Evolutionary conservation across 2,888 invertebrate species (phyloP).

Genomic region (Lamellibrachia satsuma): DNA sequence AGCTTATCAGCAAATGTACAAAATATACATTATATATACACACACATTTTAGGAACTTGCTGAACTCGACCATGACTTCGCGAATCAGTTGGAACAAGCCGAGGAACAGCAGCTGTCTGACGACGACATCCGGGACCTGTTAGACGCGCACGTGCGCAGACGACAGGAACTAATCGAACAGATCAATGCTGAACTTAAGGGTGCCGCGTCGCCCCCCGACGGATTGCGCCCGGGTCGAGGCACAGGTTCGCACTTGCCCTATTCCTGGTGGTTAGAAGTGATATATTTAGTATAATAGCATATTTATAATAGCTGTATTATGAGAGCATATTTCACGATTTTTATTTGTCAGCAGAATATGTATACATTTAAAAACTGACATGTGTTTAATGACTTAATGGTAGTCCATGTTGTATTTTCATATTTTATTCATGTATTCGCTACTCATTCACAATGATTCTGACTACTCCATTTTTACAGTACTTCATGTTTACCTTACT

Average conservation of each 20-base stretch:
- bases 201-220: neutral
- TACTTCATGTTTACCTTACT: too few species aligned
- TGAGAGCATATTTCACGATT: too few species aligned
- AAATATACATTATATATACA: too few species aligned
- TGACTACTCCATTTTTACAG: too few species aligned
- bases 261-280: neutral
- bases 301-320: too few species aligned
- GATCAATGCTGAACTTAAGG: neutral
- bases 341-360: too few species aligned
- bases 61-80: conserved; percentile 4
- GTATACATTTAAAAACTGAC: too few species aligned
- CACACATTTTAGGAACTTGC: neutral
- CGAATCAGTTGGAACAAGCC: neutral
- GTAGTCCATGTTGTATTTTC: too few species aligned
- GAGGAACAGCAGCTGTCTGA: neutral
- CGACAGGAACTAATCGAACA: neutral
- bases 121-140: neutral
- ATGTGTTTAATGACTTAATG: too few species aligned
- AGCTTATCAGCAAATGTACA: too few species aligned
- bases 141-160: conserved; percentile 3
- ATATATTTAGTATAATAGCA: neutral
- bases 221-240: neutral
- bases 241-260: neutral
- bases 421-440: too few species aligned
- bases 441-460: too few species aligned